phyloP scores from a whole-genome alignment of 2,113 vertebrate species.

The cat (Felis catus) region DNA sequence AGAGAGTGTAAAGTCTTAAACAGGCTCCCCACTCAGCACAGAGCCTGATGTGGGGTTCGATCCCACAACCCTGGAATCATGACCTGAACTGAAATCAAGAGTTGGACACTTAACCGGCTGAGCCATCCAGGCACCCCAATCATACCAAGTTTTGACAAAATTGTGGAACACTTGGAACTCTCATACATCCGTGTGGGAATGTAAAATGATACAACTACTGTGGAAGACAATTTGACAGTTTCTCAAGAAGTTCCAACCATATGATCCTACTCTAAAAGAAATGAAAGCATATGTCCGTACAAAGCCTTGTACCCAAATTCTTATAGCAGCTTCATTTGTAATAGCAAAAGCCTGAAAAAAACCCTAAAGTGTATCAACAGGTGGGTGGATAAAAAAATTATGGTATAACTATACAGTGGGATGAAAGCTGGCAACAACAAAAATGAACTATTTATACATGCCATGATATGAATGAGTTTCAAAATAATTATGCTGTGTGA shows the following conservation, averaged over 20 bases:
- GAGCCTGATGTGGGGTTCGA: too few species aligned
- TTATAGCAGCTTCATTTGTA: neutral
- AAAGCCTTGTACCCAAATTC: neutral
- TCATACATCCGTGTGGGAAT: neutral
- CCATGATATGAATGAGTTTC: neutral
- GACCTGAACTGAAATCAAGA: too few species aligned
- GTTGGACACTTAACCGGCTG: too few species aligned
- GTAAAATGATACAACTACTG: neutral
- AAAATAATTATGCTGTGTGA: neutral
- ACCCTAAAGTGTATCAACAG: neutral
- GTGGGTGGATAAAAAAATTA: neutral
- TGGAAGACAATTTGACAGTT: neutral
- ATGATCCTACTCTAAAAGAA: neutral
- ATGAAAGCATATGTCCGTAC: neutral
- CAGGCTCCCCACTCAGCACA: too few species aligned
- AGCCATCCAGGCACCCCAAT: neutral
- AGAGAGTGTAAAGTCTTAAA: too few species aligned
- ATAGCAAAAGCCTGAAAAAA: neutral
- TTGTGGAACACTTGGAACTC: neutral
- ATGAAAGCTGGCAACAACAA: neutral
- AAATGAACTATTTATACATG: neutral
- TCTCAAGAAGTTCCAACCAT: neutral
- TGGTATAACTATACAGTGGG: neutral
- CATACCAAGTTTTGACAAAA: neutral
- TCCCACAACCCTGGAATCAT: too few species aligned